These are phyloP conservation scores for Falco columbarius DNA, from an alignment of 2,797 vertebrate genomes.

Conservation along the genomic window DNA sequence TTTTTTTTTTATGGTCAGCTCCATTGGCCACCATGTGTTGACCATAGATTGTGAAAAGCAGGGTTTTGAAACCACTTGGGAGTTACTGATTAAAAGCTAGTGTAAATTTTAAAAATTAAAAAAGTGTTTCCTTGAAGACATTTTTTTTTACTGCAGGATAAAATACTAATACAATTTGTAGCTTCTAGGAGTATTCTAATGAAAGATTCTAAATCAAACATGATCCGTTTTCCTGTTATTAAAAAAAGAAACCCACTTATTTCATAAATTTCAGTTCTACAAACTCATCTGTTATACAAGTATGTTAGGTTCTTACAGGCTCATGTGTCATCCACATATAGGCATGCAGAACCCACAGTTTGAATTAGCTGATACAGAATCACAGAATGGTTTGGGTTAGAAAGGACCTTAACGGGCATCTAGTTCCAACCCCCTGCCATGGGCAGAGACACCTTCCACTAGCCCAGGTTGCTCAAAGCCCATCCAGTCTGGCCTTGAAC, in stretches of 20 bases:
- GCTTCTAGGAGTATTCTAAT: neutral
- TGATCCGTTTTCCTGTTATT: neutral
- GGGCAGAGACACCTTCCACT: no score
- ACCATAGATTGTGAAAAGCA: neutral
- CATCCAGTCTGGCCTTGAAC: no score
- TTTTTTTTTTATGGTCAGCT: neutral
- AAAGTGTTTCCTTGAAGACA: neutral
- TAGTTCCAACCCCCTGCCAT: no score
- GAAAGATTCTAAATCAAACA: neutral
- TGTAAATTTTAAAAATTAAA: neutral
- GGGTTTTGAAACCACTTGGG: neutral
- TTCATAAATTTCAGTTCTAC: neutral
- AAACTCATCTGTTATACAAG: neutral
- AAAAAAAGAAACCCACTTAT: neutral
- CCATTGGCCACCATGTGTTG: neutral
- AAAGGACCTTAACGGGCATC: no score
- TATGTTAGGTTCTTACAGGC: neutral
- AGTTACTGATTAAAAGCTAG: neutral
- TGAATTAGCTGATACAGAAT: neutral
- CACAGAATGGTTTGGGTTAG: no score
- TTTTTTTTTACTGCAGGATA: neutral
- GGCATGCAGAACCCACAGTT: neutral
- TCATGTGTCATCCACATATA: neutral
- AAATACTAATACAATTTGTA: neutral
- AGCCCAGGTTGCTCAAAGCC: no score